Evolutionary conservation across 2,113 vertebrate species (phyloP), one percentile per base, ranked within the genome.

Genomic region (Edolisoma coerulescens): DNA sequence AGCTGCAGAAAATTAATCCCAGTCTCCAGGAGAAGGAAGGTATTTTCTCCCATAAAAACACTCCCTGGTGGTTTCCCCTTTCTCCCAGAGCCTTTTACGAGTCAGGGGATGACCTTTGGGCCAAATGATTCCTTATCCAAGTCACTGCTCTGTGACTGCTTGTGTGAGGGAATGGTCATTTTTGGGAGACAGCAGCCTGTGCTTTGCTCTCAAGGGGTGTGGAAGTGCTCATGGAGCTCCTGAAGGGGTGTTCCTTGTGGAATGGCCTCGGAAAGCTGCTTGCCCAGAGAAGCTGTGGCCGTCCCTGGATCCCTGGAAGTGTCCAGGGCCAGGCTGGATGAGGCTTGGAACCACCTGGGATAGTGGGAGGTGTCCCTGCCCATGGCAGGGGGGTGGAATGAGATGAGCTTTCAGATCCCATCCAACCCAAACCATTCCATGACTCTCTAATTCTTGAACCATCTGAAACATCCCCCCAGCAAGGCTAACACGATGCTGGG

Each of bases 21-120:
- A 92, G 95, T 74, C 92, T 91, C 50, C 65, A 49, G 26, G 52
- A 88, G 89, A 90, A 91, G 78, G 78, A 90, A 95, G 88, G 84
- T 27, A 89, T 92, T 94, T 89, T 95, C 88, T 89, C 94, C 77
- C 95, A 90, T 96, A 96, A 97, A 97, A 97, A 65, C 54, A 57
- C 42, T 89, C 91, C 53, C 49, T 94, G 33, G n/a, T 90, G 93
- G 69, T 88, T 97, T 96, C 67, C 82, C 44, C 35, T 89, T 92
- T 96, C 95, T 95, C 95, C 92, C 68, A 77, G 90, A 91, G 81
- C 44, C 33, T 94, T 93, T 88, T 75, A 73, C 7, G 9, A 49
- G 54, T 33, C 1, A 1, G 10, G 67, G 27, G 9, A 37, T 70
- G 50, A 73, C 37, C 59, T 88, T 47, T 92, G 47, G 19, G 16